phyloP scores from a whole-genome alignment of 2,797 vertebrate species.

The Odontamblyopus rebecca region DNA sequence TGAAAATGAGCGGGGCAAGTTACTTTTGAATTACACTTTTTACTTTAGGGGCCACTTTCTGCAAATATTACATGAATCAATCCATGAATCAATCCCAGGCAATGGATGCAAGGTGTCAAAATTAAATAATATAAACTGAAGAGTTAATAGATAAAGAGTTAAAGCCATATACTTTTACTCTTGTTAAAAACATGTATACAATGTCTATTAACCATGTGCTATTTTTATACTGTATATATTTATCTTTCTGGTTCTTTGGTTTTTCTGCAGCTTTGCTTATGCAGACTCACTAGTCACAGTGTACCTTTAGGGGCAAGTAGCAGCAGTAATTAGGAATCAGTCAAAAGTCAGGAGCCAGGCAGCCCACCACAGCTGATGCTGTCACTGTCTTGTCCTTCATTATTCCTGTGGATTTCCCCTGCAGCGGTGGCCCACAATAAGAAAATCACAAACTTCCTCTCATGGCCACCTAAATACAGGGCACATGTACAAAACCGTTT shows the following conservation, averaged over 20 bases:
- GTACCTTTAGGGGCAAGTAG: conserved; percentile 20
- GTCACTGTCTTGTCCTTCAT: conserved; percentile 56
- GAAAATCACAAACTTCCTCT: conserved; percentile 66
- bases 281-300: background rate
- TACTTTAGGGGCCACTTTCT: conserved; percentile 12
- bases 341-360: conserved; percentile 34
- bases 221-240: background rate
- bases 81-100: background rate
- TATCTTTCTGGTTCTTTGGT: background rate
- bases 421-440: conserved; percentile 51
- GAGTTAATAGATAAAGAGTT: background rate
- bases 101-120: background rate
- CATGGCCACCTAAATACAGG: conserved; percentile 56
- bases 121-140: background rate
- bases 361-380: conserved; percentile 45
- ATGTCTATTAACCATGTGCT: background rate
- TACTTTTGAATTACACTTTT: conserved; percentile 45
- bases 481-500: conserved; percentile 51
- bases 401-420: conserved; percentile 49
- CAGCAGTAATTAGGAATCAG: conserved; percentile 26
- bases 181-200: background rate
- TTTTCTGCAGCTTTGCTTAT: background rate
- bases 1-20: conserved; percentile 54
- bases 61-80: background rate
- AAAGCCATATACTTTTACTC: background rate